Percentiles rank a stretch among this genome's conserved stretches.
These are phyloP conservation scores for Ochropleura plecta DNA, from an alignment of 2,888 invertebrate species.

Conservation along the genomic window DNA sequence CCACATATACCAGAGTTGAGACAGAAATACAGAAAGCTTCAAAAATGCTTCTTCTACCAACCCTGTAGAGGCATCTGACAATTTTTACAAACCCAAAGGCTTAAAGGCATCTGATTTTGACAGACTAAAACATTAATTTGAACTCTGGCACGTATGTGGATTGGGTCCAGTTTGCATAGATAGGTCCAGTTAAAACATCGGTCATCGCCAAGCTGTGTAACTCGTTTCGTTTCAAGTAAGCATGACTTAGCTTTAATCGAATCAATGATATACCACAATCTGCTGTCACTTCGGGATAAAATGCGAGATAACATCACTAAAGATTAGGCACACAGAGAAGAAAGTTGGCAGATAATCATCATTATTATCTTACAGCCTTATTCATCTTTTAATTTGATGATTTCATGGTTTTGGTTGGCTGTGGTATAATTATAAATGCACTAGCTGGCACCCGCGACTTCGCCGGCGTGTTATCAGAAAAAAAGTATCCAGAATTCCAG, in stretches of 20 bases:
- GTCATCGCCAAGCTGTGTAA: slow-evolving; percentile 15
- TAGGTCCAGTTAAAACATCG: neutral
- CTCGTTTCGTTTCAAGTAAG: slow-evolving; percentile 31
- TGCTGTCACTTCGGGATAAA: slow-evolving; percentile 30
- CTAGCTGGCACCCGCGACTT: too few species aligned
- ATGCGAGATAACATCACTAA: slow-evolving; percentile 38
- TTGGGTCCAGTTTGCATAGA: too few species aligned
- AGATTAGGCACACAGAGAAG: slow-evolving; percentile 39
- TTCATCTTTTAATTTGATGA: slow-evolving; percentile 36
- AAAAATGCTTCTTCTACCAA: too few species aligned
- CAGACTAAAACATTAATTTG: too few species aligned
- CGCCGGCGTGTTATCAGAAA: too few species aligned
- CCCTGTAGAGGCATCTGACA: too few species aligned
- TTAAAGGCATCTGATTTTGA: too few species aligned
- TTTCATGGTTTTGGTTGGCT: slow-evolving; percentile 6
- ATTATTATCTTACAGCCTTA: slow-evolving; percentile 16
- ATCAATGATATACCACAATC: slow-evolving; percentile 33
- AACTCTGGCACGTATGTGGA: too few species aligned
- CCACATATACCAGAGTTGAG: too few species aligned
- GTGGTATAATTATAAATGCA: neutral
- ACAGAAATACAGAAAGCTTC: too few species aligned
- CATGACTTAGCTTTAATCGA: slow-evolving; percentile 40
- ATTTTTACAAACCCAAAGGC: too few species aligned
- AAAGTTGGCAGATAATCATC: slow-evolving; percentile 23
- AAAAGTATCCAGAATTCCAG: too few species aligned